Conservation (phyloP, 1,140 invertebrate genomes). For the Nephila pilipes region DNA sequence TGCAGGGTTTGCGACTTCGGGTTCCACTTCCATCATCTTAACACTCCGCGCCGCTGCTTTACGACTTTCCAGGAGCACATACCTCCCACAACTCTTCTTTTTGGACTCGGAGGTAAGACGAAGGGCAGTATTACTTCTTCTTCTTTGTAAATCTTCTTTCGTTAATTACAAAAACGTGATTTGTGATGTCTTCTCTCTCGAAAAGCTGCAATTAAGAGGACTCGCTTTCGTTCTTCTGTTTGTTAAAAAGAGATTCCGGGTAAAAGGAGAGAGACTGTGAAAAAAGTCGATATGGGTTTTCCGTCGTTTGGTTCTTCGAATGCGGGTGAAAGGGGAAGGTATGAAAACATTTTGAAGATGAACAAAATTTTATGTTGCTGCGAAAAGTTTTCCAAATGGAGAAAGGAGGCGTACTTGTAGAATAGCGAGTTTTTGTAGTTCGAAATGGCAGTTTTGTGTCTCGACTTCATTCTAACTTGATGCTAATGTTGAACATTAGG, state of each 20-base stretch:
- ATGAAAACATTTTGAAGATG: no score
- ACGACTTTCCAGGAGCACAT: slow-evolving; percentile 29
- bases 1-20: neutral
- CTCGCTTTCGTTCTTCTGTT: neutral
- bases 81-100: neutral
- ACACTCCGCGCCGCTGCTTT: neutral
- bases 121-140: no score
- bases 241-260: neutral
- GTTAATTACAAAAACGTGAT: neutral
- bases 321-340: neutral
- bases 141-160: neutral
- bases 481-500: no score
- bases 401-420: no score
- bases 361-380: no score
- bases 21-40: slow-evolving; percentile 29
- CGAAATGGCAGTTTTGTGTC: no score
- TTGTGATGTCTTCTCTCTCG: neutral
- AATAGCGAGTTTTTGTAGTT: no score
- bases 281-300: neutral
- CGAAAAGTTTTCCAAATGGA: no score
- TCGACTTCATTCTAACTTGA: no score
- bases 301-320: neutral
- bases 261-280: neutral
- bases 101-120: neutral
- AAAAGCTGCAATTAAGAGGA: neutral